Conservation (phyloP, 1,140 invertebrate genomes). For the Zaprionus lachaisei region DNA sequence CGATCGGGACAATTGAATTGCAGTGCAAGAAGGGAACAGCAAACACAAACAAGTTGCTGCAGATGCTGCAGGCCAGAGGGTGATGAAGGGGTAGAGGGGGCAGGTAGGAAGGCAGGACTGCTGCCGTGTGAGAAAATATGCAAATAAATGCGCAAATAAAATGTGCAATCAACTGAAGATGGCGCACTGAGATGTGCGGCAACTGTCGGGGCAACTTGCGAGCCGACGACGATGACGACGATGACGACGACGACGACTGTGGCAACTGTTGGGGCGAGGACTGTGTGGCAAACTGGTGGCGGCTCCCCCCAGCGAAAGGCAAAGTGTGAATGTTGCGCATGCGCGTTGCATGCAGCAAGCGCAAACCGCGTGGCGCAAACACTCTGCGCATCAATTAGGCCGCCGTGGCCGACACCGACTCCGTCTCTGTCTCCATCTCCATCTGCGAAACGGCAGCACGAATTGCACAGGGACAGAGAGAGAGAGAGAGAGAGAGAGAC, state of each 20-base stretch:
- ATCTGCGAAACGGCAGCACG: slow-evolving; percentile 59
- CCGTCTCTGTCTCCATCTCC: background rate
- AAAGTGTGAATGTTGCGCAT: slow-evolving; percentile 82
- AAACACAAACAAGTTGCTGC: slow-evolving; percentile 52
- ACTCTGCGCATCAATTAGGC: slow-evolving; percentile 79
- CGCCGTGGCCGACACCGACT: slow-evolving; percentile 49
- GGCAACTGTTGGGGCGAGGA: background rate
- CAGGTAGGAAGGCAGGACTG: slow-evolving; percentile 18
- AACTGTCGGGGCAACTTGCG: slow-evolving; percentile 6
- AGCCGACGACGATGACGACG: background rate
- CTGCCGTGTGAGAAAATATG: slow-evolving; percentile 79
- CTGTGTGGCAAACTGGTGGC: slow-evolving; percentile 1
- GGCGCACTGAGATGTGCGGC: slow-evolving; percentile 50
- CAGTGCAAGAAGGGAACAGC: slow-evolving; percentile 47
- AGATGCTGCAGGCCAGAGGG: slow-evolving; percentile 8
- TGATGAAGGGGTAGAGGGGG: background rate
- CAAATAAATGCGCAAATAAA: slow-evolving; percentile 83
- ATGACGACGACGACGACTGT: background rate
- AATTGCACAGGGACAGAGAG: slow-evolving; percentile 51
- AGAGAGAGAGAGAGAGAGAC: slow-evolving; percentile 62
- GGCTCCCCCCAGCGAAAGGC: slow-evolving; percentile 30
- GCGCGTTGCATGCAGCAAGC: slow-evolving; percentile 48
- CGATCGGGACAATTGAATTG: slow-evolving; percentile 76
- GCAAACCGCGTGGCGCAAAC: slow-evolving; percentile 39
- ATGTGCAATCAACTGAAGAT: slow-evolving; percentile 81